Evolutionary conservation across 2,888 invertebrate genomes (phyloP).

Genomic region (Gastracanthus pulcherrimus): DNA sequence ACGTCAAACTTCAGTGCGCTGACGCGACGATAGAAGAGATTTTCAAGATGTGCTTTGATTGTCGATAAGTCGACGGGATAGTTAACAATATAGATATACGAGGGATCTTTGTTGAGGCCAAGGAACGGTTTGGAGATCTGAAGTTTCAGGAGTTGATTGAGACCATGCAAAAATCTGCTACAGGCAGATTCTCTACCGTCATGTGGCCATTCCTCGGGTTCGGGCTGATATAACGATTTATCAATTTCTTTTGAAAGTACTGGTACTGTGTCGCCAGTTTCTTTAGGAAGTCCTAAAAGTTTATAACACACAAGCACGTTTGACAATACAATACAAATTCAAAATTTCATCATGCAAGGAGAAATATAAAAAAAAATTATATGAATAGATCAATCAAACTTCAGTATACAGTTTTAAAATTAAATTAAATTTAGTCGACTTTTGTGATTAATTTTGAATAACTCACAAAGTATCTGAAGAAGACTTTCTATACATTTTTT

Average conservation of each 20-base stretch:
- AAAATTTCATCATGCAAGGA: too few relatives aligned
- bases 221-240: slow-evolving; percentile 87
- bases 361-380: too few relatives aligned
- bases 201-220: slow-evolving; percentile 89
- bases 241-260: slow-evolving; percentile 89
- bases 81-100: slow-evolving; percentile 92
- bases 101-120: slow-evolving; percentile 92
- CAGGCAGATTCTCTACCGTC: slow-evolving; percentile 87
- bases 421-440: too few relatives aligned
- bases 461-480: too few relatives aligned
- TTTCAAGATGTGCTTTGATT: slow-evolving; percentile 89
- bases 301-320: background rate
- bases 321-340: too few relatives aligned
- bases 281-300: background rate
- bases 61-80: slow-evolving; percentile 96
- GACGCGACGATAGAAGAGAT: slow-evolving; percentile 93
- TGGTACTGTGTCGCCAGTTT: background rate
- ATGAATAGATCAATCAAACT: too few relatives aligned
- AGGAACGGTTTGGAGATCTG: slow-evolving; percentile 97
- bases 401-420: too few relatives aligned
- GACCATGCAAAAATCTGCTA: slow-evolving; percentile 83
- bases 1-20: slow-evolving; percentile 96
- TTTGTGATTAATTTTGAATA: too few relatives aligned
- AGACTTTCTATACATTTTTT: too few relatives aligned
- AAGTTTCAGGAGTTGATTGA: slow-evolving; percentile 90